These are phyloP conservation scores for Butastur rufipennis DNA, from an alignment of 2,113 vertebrate species.

Conservation along the genomic window DNA sequence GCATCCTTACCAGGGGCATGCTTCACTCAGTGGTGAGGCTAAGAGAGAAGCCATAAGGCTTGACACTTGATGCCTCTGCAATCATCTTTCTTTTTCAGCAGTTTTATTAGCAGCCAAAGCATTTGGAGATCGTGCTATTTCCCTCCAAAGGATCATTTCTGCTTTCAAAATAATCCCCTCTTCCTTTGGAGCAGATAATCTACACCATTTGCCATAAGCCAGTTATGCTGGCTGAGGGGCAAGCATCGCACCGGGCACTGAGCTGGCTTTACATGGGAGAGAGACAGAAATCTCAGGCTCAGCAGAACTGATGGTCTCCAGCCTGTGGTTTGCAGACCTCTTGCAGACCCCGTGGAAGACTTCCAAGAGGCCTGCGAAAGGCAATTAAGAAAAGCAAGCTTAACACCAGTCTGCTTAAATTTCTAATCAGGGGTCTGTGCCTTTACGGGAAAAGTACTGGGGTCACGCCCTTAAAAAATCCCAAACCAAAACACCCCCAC, in stretches of 20 bases:
- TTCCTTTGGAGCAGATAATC: slow-evolving; percentile 39
- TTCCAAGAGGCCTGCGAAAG: background rate
- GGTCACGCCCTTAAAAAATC: background rate
- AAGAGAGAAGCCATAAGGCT: background rate
- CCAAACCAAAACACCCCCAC: background rate
- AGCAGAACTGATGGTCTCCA: background rate
- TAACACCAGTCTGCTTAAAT: background rate
- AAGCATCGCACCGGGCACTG: background rate
- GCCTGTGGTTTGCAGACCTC: background rate
- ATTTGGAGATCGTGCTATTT: slow-evolving; percentile 6
- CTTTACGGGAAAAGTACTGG: background rate
- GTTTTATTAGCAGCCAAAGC: slow-evolving; percentile 37
- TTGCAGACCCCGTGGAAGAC: background rate
- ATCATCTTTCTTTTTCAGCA: background rate
- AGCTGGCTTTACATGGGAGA: background rate
- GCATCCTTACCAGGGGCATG: background rate
- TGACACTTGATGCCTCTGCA: background rate
- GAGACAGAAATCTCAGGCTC: background rate
- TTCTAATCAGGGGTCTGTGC: background rate
- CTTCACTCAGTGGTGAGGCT: background rate
- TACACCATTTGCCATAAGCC: slow-evolving; percentile 28
- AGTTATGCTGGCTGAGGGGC: background rate
- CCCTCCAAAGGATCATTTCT: slow-evolving; percentile 41
- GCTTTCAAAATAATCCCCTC: slow-evolving; percentile 47
- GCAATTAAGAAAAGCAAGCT: background rate